Base-by-base conservation (phyloP, 2,797 vertebrate genomes). In the Vireo griseus region DNA sequence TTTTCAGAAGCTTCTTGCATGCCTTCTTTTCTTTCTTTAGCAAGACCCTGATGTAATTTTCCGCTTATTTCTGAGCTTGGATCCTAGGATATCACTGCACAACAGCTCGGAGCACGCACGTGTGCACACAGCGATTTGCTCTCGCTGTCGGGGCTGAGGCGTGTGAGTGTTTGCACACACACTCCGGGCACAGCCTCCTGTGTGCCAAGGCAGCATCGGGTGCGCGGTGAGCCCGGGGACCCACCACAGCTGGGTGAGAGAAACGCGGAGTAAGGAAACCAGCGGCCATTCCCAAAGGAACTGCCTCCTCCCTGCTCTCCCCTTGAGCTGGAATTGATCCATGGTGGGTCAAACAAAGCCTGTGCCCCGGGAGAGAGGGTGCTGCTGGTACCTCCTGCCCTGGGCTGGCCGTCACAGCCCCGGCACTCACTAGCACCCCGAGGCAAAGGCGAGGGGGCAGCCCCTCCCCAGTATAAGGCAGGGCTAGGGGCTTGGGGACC, bases 141-240 rank as follows among this genome's bases (percentile, higher is more conserved):
- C 45, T 9, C 1, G 11, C 62, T 24, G 59, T 1, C 5, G 42
- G 37, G 57, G 33, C 79, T 39, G 69, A 7, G 77, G 40, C 6
- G 10, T 19, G 63, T 7, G 9, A 10, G 7, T 4, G 66, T 11
- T 16, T 7, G 57, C 76, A 17, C 52, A 14, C 37, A 5, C 4
- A 0, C 11, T 3, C n/a, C 0, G 4, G 31, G 75, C 4, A 26
- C 37, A 21, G 47, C 50, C 82, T 2, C 1, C 15, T 0, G 12
- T 3, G 48, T 40, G 63, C 54, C 31, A 29, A 13, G 40, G 19
- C 6, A 5, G 26, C 29, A 48, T 6, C 39, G 24, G 22, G 19
- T 24, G 28, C 19, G 24, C 2, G 1, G 10, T 1, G 35, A 72
- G 37, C 54, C 29, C 2, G 25, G 26, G 10, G 4, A 52, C 47